Evolutionary conservation across 2,888 invertebrate species (phyloP).

Genomic region (Dione vanillae): DNA sequence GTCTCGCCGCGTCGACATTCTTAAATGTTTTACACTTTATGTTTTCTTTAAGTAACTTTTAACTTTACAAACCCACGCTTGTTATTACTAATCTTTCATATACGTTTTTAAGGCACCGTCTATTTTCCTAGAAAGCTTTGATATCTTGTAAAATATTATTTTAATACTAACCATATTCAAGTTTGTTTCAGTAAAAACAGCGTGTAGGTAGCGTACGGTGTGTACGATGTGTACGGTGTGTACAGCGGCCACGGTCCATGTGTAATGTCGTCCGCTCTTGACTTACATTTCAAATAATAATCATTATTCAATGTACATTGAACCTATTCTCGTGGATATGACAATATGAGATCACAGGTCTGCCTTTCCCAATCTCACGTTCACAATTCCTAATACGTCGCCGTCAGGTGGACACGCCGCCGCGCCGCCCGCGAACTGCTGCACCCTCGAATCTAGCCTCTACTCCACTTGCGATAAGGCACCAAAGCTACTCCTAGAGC

Average conservation of each 20-base stretch:
- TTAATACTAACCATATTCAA: too few relatives aligned
- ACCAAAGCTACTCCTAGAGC: background rate
- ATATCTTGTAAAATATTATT: too few relatives aligned
- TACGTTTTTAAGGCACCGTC: too few relatives aligned
- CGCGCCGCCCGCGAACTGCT: background rate
- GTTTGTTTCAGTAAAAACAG: too few relatives aligned
- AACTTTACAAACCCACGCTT: too few relatives aligned
- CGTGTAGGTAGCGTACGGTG: too few relatives aligned
- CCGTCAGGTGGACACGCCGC: slow-evolving; percentile 71
- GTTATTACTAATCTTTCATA: too few relatives aligned
- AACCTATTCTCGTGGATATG: slow-evolving; percentile 41
- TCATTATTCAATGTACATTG: slow-evolving; percentile 37
- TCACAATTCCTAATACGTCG: slow-evolving; percentile 72
- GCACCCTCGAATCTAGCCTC: slow-evolving; percentile 41
- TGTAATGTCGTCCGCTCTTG: slow-evolving; percentile 15
- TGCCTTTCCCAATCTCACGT: slow-evolving; percentile 63
- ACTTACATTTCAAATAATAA: slow-evolving; percentile 33
- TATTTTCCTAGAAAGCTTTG: too few relatives aligned
- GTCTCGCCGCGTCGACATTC: too few relatives aligned
- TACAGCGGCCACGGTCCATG: background rate
- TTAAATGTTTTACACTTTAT: too few relatives aligned
- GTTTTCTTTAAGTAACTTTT: too few relatives aligned
- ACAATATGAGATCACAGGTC: slow-evolving; percentile 53
- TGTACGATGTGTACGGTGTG: too few relatives aligned
- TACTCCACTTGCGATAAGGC: slow-evolving; percentile 42